Conservation (phyloP, 2,888 invertebrate species). For the Dilophus febrilis region DNA sequence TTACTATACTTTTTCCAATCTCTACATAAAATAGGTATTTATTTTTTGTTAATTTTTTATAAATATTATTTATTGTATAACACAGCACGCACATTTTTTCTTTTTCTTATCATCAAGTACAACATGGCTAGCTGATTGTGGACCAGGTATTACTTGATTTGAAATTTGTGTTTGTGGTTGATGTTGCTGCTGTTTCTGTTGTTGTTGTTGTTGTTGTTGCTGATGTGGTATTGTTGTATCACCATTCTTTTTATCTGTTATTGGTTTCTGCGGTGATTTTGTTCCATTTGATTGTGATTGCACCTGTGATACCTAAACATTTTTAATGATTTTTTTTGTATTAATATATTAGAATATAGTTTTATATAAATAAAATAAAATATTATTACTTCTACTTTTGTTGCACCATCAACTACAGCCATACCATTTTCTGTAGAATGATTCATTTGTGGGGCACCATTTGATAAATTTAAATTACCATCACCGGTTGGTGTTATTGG, state of each 20-base stretch:
- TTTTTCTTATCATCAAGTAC: constrained; percentile 72
- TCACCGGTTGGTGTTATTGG: constrained; percentile 31
- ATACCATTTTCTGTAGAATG: constrained; percentile 23
- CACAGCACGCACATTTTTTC: constrained; percentile 90
- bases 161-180: constrained; percentile 30
- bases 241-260: constrained; percentile 3
- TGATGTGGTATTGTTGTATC: constrained; percentile 19
- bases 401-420: constrained; percentile 26
- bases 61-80: constrained; percentile 52
- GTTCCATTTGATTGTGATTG: constrained; percentile 29
- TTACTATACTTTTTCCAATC: too few species aligned
- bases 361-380: too few species aligned
- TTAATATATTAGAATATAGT: too few species aligned
- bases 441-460: constrained; percentile 19
- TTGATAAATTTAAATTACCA: constrained; percentile 15
- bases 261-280: constrained; percentile 23
- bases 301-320: constrained; percentile 25
- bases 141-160: constrained; percentile 50
- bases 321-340: too few species aligned
- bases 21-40: too few species aligned
- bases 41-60: neutral
- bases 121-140: constrained; percentile 75
- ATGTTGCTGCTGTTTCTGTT: constrained; percentile 32
- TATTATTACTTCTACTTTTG: constrained; percentile 25
- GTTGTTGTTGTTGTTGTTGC: constrained; percentile 19